Evolutionary conservation across 1,140 invertebrate species (phyloP), one percentile per base, ranked within the genome.

Genomic region (Cyclargus thomasi): DNA sequence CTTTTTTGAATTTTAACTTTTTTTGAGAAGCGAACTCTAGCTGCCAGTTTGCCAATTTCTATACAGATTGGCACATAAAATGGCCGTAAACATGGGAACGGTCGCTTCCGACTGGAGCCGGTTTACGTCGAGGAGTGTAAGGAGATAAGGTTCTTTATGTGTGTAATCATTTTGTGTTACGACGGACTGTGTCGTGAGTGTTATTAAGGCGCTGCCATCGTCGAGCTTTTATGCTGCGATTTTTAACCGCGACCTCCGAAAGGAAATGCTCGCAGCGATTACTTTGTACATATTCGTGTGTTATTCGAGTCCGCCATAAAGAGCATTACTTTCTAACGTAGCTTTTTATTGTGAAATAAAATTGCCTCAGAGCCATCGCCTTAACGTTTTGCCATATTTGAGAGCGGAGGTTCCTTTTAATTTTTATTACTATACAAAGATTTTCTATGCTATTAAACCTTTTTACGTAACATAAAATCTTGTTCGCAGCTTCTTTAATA

Each of bases 71-170:
- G 77, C 81, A 82, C 80, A 83, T 88, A 90, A 88, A 90, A 88
- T 64, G 83, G 81, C 75, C 86, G 83, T 90, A 86, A 90, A 86
- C 84, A 80, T 88, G 83, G 73, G 80, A 83, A 79, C 85, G 76
- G 80, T 87, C 86, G 79, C 77, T 78, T 74, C 68, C 77, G 77
- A 83, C 80, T 83, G 84, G 87, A 86, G 85, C 81, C 83, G 73
- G 80, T 88, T 88, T 88, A 88, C 79, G 76, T 73, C 78, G 77
- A 81, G 81, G 77, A 85, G 81, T 86, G 83, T 87, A 85, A 83
- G 86, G 81, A 90, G 85, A 86, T 88, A 90, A 88, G 80, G 81
- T 84, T 81, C 84, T 88, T 88, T 88, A 88, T 88, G 81, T 85
- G 81, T 88, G 86, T 86, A 86, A 90, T 88, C 81, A 88, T 86